Conservation (phyloP, 2,888 invertebrate genomes). For the Rhabditoides inermis region DNA sequence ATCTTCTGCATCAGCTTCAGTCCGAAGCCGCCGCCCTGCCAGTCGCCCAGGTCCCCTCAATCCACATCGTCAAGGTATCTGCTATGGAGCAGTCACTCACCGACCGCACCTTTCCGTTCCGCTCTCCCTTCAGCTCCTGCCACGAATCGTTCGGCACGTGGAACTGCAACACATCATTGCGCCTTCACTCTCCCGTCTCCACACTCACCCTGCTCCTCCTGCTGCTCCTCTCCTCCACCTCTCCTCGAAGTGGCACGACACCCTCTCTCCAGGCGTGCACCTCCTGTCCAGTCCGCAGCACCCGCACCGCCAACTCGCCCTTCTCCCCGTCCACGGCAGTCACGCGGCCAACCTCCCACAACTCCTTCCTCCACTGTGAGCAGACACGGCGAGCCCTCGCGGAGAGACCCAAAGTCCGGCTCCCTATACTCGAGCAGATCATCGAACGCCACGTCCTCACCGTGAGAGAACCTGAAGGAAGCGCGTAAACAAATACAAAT, state of each 20-base stretch:
- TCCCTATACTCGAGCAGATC: conserved; percentile 21
- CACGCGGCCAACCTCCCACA: conserved; percentile 30
- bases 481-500: not conserved
- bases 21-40: conserved; percentile 30
- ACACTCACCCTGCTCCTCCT: too few relatives aligned
- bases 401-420: conserved; percentile 19
- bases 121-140: conserved; percentile 15
- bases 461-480: conserved; percentile 21
- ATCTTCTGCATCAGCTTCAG: conserved; percentile 33
- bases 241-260: conserved; percentile 19
- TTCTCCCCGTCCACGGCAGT: conserved; percentile 20
- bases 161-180: not conserved
- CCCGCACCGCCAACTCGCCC: conserved; percentile 25
- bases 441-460: conserved; percentile 17
- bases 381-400: conserved; percentile 4
- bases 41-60: conserved; percentile 25
- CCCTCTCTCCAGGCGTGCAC: conserved; percentile 6
- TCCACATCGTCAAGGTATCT: conserved; percentile 3
- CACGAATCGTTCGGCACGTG: conserved; percentile 8
- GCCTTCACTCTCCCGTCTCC: too few relatives aligned
- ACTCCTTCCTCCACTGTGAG: conserved; percentile 8
- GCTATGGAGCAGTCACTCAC: not conserved
- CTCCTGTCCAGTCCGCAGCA: conserved; percentile 20
- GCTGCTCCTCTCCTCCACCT: conserved; percentile 10
- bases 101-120: too few relatives aligned